A percentile compares a stretch with the other conserved stretches of the same genome.
Evolutionary conservation across 2,113 vertebrate species (phyloP).

Genomic region (Myanophis thanlyinensis): DNA sequence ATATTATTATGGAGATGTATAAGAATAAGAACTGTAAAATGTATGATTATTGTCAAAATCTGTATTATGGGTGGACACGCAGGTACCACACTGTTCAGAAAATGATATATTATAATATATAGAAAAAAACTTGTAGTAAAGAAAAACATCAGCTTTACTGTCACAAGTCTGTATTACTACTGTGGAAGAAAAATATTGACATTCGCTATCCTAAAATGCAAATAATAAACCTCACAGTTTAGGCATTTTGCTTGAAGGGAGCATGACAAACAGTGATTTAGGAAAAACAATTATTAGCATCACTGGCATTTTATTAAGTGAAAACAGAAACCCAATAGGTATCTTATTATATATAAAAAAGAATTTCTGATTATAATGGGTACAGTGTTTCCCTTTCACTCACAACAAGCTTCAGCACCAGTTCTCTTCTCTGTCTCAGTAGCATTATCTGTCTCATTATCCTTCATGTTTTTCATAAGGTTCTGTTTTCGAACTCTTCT

Average conservation of each 20-base stretch:
- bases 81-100: too few relatives aligned
- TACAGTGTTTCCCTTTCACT: slow-evolving; percentile 39
- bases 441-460: slow-evolving; percentile 56
- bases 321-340: slow-evolving; percentile 40
- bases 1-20: too few relatives aligned
- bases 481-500: slow-evolving; percentile 63
- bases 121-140: too few relatives aligned
- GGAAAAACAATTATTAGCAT: slow-evolving; percentile 25
- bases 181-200: neutral
- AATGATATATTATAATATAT: too few relatives aligned
- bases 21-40: too few relatives aligned
- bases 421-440: slow-evolving; percentile 46
- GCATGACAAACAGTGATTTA: neutral
- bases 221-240: neutral
- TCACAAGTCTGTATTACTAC: neutral
- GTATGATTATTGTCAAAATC: too few relatives aligned
- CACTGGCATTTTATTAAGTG: slow-evolving; percentile 20
- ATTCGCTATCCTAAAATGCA: neutral
- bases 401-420: slow-evolving; percentile 39
- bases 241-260: neutral
- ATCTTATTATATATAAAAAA: slow-evolving; percentile 38
- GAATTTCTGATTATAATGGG: slow-evolving; percentile 23
- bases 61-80: too few relatives aligned
- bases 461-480: slow-evolving; percentile 56
- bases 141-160: neutral